Conservation (phyloP, 2,888 invertebrate species). For the Tholera decimalis region DNA sequence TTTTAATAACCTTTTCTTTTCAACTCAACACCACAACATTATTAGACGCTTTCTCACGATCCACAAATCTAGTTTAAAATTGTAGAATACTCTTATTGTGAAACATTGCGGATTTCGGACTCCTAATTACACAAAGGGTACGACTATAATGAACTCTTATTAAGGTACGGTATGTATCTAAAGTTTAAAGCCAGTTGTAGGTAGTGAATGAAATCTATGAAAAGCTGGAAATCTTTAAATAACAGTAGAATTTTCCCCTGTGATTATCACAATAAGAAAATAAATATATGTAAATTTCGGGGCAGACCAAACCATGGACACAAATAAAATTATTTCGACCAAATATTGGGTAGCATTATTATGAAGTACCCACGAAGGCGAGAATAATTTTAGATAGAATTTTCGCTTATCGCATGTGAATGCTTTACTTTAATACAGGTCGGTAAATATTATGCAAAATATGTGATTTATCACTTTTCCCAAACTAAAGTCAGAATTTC, state of each 20-base stretch:
- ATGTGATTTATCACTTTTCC: slow-evolving; percentile 29
- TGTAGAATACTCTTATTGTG: slow-evolving; percentile 27
- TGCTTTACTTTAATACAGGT: slow-evolving; percentile 26
- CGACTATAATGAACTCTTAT: slow-evolving; percentile 8
- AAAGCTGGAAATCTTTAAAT: background rate
- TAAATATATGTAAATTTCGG: background rate
- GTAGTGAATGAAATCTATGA: background rate
- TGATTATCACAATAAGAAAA: background rate
- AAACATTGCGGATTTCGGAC: background rate
- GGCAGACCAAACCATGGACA: background rate
- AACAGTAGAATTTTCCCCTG: background rate
- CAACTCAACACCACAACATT: slow-evolving; percentile 6
- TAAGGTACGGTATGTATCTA: background rate
- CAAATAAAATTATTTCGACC: slow-evolving; percentile 9
- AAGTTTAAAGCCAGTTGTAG: background rate
- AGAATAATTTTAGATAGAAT: background rate
- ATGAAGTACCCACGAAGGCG: too few relatives aligned
- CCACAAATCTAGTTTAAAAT: slow-evolving; percentile 8
- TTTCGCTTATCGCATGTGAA: slow-evolving; percentile 20
- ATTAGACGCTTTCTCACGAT: background rate
- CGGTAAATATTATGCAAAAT: slow-evolving; percentile 41
- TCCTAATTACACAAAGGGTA: slow-evolving; percentile 21
- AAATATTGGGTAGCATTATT: slow-evolving; percentile 10
- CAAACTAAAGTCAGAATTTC: slow-evolving; percentile 32
- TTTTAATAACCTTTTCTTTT: slow-evolving; percentile 1